Conservation (phyloP, 2,888 invertebrate genomes). For the Sialis fuliginosa region DNA sequence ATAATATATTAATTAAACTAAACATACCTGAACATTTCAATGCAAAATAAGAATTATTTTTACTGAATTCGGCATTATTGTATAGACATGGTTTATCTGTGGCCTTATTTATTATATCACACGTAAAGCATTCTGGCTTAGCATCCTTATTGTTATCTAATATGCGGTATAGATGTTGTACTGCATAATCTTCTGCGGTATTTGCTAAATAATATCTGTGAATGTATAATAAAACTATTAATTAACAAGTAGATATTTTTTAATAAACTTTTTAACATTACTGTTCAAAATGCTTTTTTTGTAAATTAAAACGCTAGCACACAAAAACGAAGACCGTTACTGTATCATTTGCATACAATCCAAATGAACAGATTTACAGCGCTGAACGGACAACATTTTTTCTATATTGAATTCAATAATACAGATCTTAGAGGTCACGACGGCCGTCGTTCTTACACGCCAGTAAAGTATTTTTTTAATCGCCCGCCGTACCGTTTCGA, state of each 20-base stretch:
- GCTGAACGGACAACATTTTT: no score
- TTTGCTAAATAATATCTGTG: slow-evolving; percentile 75
- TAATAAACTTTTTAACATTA: neutral
- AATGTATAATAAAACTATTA: slow-evolving; percentile 4
- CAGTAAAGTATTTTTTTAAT: no score
- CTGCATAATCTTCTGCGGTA: slow-evolving; percentile 51
- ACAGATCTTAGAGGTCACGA: no score
- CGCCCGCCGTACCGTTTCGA: no score
- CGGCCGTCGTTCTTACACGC: no score
- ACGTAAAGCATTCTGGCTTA: slow-evolving; percentile 55
- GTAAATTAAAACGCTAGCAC: no score
- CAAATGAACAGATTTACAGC: no score
- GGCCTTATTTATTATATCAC: slow-evolving; percentile 31
- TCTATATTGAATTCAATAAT: no score
- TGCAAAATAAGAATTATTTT: slow-evolving; percentile 44
- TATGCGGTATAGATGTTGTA: slow-evolving; percentile 65
- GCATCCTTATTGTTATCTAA: slow-evolving; percentile 20
- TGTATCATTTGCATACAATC: no score
- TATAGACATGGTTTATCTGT: slow-evolving; percentile 32
- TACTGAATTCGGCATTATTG: slow-evolving; percentile 50
- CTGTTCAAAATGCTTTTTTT: no score
- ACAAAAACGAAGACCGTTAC: no score
- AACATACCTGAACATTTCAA: slow-evolving; percentile 42
- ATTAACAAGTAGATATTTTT: neutral
- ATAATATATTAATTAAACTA: no score